Percentiles rank a stretch among this genome's conserved stretches.
Evolutionary conservation across 37 sponge, comb jelly and placozoan genomes (phyloP).

Genomic region (Sycon ciliatum): DNA sequence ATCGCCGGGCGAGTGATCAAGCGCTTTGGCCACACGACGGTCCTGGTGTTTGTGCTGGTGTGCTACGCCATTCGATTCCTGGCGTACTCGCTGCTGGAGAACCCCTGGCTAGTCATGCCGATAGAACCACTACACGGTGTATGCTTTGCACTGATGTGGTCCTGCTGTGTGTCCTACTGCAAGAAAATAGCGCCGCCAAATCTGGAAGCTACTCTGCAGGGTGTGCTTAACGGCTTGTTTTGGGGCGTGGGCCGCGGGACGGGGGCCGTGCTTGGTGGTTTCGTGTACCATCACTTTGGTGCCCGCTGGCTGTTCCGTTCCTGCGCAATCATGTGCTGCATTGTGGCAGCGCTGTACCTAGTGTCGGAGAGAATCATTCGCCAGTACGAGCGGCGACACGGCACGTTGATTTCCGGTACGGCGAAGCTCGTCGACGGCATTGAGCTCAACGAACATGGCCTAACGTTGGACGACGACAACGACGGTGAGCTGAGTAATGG

Average conservation of each 20-base stretch:
- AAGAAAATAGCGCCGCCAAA: not conserved
- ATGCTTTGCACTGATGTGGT: conserved; percentile 13
- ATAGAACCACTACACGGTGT: conserved; percentile 15
- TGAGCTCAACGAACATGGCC: too few species aligned
- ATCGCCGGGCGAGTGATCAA: not conserved
- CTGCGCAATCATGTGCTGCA: not conserved
- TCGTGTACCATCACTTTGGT: not conserved
- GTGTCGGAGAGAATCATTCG: too few species aligned
- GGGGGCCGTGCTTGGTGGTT: not conserved
- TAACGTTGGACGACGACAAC: too few species aligned
- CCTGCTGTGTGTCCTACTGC: not conserved
- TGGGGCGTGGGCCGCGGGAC: conserved; percentile 5
- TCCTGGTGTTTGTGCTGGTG: not conserved
- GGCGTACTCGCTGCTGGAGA: not conserved
- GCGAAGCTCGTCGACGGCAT: too few species aligned
- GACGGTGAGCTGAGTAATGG: too few species aligned
- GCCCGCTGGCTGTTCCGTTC: not conserved
- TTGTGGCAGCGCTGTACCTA: not conserved
- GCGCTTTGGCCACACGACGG: not conserved
- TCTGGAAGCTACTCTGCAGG: not conserved
- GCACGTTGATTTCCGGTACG: too few species aligned
- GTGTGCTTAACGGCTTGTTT: not conserved
- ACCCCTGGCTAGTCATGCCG: conserved; percentile 1
- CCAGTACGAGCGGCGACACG: too few species aligned
- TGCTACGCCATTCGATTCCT: not conserved